Conservation (phyloP, 1,140 invertebrate genomes). For the Drosophila pseudoananassae region DNA sequence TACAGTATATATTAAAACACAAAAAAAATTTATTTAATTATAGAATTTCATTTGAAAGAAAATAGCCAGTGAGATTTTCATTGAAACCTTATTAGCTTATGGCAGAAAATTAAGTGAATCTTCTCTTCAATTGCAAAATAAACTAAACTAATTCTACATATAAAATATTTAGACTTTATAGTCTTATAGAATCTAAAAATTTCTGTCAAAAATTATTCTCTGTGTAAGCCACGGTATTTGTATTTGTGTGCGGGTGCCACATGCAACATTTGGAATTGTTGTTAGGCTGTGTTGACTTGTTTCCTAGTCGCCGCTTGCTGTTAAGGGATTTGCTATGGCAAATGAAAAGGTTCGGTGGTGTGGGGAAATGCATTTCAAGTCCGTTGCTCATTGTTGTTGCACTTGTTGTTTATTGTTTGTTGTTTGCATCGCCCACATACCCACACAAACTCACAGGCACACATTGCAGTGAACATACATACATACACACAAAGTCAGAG, state of each 20-base stretch:
- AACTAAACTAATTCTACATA: no score
- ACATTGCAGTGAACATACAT: constrained; percentile 9
- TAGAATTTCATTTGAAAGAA: no score
- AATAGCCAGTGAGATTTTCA: no score
- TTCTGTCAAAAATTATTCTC: not conserved
- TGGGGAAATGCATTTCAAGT: constrained; percentile 70
- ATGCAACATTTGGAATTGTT: constrained; percentile 69
- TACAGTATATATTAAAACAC: no score
- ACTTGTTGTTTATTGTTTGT: constrained; percentile 31
- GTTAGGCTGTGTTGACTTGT: constrained; percentile 65
- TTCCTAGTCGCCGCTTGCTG: constrained; percentile 59
- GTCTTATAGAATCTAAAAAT: no score
- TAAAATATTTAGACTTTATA: no score
- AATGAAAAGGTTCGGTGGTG: constrained; percentile 46
- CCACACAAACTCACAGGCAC: constrained; percentile 24
- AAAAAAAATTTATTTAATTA: no score
- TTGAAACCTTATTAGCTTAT: no score
- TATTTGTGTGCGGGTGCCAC: constrained; percentile 34
- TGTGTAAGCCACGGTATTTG: constrained; percentile 16
- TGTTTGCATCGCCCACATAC: constrained; percentile 26
- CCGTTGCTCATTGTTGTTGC: constrained; percentile 51
- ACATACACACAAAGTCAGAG: constrained; percentile 1
- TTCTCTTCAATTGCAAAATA: no score
- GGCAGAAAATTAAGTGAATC: no score
- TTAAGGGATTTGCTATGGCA: constrained; percentile 59